Conservation (phyloP, 2,113 vertebrate genomes). For the Motacilla alba region DNA sequence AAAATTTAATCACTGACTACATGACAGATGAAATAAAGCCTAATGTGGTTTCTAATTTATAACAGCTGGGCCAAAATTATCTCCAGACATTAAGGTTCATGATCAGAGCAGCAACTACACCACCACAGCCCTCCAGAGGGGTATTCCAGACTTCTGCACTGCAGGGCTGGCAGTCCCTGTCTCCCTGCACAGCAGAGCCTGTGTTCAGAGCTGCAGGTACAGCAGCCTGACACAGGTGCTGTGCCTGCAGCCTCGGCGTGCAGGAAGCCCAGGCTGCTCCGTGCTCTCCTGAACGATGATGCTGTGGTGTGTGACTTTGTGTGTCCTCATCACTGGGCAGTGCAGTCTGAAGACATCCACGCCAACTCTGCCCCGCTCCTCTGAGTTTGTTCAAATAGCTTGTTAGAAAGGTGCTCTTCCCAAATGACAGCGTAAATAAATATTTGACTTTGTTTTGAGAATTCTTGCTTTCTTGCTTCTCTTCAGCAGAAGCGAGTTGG, state of each 20-base stretch:
- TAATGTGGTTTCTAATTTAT: background rate
- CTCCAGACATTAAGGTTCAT: background rate
- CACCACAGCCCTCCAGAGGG: background rate
- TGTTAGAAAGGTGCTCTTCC: background rate
- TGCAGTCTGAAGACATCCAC: background rate
- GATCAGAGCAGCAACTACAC: background rate
- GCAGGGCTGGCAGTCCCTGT: background rate
- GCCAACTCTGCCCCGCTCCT: background rate
- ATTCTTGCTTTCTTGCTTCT: background rate
- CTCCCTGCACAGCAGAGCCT: background rate
- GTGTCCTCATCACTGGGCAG: accelerated
- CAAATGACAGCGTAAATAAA: background rate
- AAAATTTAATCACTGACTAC: background rate
- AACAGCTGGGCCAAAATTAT: background rate
- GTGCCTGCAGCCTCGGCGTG: accelerated
- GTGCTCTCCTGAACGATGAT: background rate
- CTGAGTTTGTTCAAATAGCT: background rate
- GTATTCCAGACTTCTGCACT: background rate
- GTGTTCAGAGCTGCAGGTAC: background rate
- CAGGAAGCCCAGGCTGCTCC: background rate
- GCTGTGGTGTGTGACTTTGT: accelerated
- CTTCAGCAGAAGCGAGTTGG: background rate
- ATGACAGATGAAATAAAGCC: background rate
- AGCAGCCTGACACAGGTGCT: accelerated
- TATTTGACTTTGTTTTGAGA: background rate